Evolutionary conservation across 1,140 invertebrate species (phyloP).

Genomic region (Hydropsyche tenuis): DNA sequence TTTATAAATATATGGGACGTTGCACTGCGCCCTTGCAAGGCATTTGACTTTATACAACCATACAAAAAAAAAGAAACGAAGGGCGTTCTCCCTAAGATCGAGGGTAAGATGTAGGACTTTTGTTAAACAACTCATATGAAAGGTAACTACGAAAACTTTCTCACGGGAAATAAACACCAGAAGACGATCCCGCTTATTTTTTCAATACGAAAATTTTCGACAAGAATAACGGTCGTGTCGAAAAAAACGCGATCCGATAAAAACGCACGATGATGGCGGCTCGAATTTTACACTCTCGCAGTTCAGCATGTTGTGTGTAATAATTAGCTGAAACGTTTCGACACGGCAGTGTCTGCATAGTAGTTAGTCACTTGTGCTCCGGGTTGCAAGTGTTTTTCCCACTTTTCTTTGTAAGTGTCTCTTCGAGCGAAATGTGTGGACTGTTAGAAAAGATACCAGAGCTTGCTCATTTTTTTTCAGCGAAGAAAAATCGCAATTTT

Average conservation of each 20-base stretch:
- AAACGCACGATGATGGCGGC: background rate
- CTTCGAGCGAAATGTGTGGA: slow-evolving; percentile 18
- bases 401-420: slow-evolving; percentile 33
- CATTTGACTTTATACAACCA: slow-evolving; percentile 19
- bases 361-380: slow-evolving; percentile 12
- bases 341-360: background rate
- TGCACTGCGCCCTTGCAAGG: background rate
- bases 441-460: background rate
- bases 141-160: slow-evolving; percentile 36
- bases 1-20: no score
- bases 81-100: slow-evolving; percentile 20
- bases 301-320: background rate
- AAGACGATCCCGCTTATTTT: slow-evolving; percentile 9
- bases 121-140: slow-evolving; percentile 29
- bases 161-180: slow-evolving; percentile 39
- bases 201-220: background rate
- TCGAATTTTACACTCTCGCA: background rate
- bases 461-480: no score
- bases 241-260: background rate
- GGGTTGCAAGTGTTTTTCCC: slow-evolving; percentile 33
- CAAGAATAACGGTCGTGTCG: background rate
- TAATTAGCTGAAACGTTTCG: slow-evolving; percentile 34
- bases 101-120: slow-evolving; percentile 36
- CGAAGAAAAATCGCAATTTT: no score
- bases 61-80: slow-evolving; percentile 11